Evolutionary conservation across 1,140 invertebrate genomes (phyloP).

Genomic region (Sminthurinus signatus): DNA sequence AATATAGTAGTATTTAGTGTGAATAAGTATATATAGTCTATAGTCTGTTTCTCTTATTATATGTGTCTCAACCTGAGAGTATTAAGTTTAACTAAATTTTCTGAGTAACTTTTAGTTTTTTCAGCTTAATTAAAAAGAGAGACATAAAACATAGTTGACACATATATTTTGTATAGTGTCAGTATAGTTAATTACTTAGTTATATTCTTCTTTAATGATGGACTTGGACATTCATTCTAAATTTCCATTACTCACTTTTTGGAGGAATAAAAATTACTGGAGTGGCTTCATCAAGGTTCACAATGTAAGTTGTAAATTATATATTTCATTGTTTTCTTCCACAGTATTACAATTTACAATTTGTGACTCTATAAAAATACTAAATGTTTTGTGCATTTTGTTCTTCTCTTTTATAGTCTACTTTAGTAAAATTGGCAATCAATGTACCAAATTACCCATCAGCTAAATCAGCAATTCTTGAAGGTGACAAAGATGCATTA

Average conservation of each 20-base stretch:
- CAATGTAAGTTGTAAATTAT: not conserved
- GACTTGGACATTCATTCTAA: not conserved
- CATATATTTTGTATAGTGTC: too few species aligned
- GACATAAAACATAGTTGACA: too few species aligned
- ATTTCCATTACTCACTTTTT: not conserved
- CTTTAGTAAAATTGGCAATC: not conserved
- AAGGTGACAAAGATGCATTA: not conserved
- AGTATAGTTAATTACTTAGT: too few species aligned
- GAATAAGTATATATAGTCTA: too few species aligned
- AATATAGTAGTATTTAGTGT: too few species aligned
- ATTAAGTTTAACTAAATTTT: too few species aligned
- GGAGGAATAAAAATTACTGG: not conserved
- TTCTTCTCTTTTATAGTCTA: not conserved
- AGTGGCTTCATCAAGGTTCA: slow-evolving; percentile 2
- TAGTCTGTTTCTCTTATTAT: too few species aligned
- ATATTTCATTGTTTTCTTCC: not conserved
- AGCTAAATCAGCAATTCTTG: not conserved
- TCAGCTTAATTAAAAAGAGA: too few species aligned
- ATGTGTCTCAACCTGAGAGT: too few species aligned
- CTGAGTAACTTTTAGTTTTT: too few species aligned
- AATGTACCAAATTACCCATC: not conserved
- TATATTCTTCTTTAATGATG: not conserved
- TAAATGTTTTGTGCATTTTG: not conserved
- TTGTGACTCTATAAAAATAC: not conserved
- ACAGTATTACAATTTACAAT: not conserved